These are phyloP conservation scores for Parnassius orleans DNA, from an alignment of 2,888 invertebrate genomes.

Conservation along the genomic window DNA sequence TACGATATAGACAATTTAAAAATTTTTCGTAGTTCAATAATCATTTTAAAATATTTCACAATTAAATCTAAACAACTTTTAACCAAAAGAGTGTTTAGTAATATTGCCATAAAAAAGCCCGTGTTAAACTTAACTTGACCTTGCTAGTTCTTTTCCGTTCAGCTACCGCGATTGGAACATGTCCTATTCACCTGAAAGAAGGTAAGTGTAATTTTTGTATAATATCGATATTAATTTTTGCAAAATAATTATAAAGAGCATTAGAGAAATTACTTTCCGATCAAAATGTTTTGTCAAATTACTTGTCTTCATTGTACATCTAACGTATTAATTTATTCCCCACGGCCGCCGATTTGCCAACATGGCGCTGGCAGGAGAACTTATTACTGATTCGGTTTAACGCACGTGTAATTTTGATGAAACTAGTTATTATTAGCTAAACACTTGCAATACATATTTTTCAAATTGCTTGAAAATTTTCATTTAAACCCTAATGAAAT, in stretches of 20 bases:
- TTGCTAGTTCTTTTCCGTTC: constrained; percentile 86
- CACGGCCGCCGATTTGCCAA: constrained; percentile 76
- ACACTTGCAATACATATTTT: constrained; percentile 13
- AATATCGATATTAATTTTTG: constrained; percentile 45
- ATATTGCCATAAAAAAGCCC: constrained; percentile 53
- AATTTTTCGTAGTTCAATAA: constrained; percentile 44
- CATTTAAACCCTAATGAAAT: constrained; percentile 6
- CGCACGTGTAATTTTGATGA: constrained; percentile 66
- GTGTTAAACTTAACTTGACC: constrained; percentile 79
- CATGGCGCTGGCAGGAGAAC: constrained; percentile 77
- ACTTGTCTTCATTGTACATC: constrained; percentile 10
- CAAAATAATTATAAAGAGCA: constrained; percentile 38
- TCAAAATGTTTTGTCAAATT: constrained; percentile 24
- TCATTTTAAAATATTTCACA: constrained; percentile 49
- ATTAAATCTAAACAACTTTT: constrained; percentile 36
- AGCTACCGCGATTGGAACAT: constrained; percentile 90
- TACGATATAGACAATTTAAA: constrained; percentile 37
- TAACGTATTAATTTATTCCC: constrained; percentile 48
- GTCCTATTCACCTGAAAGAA: constrained; percentile 90
- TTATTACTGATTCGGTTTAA: constrained; percentile 57
- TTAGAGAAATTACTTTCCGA: constrained; percentile 29
- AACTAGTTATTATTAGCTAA: constrained; percentile 23
- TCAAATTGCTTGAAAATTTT: constrained; percentile 7
- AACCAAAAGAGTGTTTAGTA: constrained; percentile 24
- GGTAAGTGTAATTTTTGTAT: constrained; percentile 83